Conservation (phyloP, 2,888 invertebrate species). For the Trichopria drosophilae region DNA sequence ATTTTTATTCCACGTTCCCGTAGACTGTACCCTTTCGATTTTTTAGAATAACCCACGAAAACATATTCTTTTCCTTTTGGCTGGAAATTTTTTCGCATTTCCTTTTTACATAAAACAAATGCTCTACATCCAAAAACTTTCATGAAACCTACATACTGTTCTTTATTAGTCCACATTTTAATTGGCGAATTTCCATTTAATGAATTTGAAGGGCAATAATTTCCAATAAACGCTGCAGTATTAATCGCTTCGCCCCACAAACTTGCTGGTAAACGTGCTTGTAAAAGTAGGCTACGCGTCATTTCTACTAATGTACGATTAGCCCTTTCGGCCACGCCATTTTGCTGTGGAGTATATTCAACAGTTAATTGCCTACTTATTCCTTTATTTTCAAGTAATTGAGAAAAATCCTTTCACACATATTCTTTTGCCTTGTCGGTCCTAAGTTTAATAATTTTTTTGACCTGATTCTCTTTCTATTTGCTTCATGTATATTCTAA, state of each 20-base stretch:
- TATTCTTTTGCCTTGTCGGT: too few relatives aligned
- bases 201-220: constrained; percentile 3
- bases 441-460: too few relatives aligned
- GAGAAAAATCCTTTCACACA: too few relatives aligned
- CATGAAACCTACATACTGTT: not conserved
- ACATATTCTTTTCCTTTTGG: not conserved
- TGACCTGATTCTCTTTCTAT: too few relatives aligned
- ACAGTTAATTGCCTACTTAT: too few relatives aligned
- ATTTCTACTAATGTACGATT: constrained; percentile 14
- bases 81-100: not conserved
- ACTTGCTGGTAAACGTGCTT: not conserved
- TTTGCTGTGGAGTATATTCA: constrained; percentile 14
- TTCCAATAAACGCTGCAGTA: constrained; percentile 12
- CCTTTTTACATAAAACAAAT: not conserved
- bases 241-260: constrained; percentile 15
- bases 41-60: too few relatives aligned
- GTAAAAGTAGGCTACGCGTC: constrained; percentile 8
- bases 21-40: constrained; percentile 28
- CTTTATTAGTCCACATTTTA: not conserved
- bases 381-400: too few relatives aligned
- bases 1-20: constrained; percentile 15
- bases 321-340: constrained; percentile 8
- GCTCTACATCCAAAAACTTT: constrained; percentile 3
- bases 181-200: constrained; percentile 5
- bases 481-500: too few relatives aligned